A percentile compares a stretch with the other conserved stretches of the same genome.
Evolutionary conservation across 2,113 vertebrate species (phyloP).

Genomic region (Vidua chalybeata): DNA sequence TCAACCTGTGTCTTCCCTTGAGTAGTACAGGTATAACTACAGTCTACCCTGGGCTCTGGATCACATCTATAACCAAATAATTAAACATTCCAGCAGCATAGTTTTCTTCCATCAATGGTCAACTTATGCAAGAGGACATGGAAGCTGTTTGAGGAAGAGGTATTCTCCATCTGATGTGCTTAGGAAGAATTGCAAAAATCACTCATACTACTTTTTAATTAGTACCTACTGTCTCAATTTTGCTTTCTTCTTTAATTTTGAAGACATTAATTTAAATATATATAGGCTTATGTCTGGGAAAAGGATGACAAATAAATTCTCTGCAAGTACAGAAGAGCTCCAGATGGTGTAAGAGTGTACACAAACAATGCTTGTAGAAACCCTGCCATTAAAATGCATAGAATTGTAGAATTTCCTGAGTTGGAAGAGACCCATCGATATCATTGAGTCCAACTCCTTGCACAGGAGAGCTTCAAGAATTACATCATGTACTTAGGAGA

Average conservation of each 20-base stretch:
- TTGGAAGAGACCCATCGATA: rapidly evolving
- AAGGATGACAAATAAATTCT: background rate
- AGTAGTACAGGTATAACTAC: background rate
- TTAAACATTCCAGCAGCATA: background rate
- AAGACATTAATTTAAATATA: background rate
- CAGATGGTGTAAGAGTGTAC: background rate
- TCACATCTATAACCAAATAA: background rate
- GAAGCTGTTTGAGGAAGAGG: background rate
- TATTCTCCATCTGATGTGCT: background rate
- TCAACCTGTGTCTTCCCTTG: background rate
- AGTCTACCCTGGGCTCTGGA: background rate
- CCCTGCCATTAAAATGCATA: background rate
- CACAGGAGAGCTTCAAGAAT: background rate
- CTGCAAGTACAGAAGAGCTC: background rate
- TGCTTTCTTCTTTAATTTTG: background rate
- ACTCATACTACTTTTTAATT: background rate
- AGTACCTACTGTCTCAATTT: background rate
- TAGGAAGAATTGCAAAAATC: background rate
- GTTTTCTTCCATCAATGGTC: background rate
- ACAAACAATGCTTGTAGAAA: background rate
- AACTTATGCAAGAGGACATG: rapidly evolving
- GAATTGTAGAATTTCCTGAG: background rate
- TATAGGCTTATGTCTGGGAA: background rate
- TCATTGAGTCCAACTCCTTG: background rate
- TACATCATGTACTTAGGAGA: too few relatives aligned